Conservation (phyloP, 2,113 vertebrate species). For the Istiophorus platypterus region DNA sequence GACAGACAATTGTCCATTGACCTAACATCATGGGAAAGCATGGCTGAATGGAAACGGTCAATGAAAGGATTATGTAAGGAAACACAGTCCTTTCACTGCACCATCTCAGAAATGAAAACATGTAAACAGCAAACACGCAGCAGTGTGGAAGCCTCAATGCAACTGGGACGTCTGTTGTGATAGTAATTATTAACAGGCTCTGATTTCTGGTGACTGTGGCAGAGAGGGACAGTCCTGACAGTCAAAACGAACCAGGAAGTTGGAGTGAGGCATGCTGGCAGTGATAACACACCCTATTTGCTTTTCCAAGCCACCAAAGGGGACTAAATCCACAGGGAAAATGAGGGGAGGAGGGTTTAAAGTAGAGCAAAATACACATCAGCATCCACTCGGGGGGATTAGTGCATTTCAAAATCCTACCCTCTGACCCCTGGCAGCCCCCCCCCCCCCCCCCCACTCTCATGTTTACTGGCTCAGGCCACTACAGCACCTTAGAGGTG, state of each 20-base stretch:
- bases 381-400: slow-evolving; percentile 63
- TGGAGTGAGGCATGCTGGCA: slow-evolving; percentile 52
- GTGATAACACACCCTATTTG: slow-evolving; percentile 74
- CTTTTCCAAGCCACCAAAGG: slow-evolving; percentile 66
- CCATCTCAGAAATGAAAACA: slow-evolving; percentile 15
- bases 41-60: slow-evolving; percentile 11
- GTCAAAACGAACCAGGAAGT: slow-evolving; percentile 70
- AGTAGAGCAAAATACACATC: slow-evolving; percentile 64
- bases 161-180: slow-evolving; percentile 29
- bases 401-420: slow-evolving; percentile 63
- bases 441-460: slow-evolving; percentile 12
- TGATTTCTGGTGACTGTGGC: slow-evolving; percentile 32
- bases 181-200: slow-evolving; percentile 72
- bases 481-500: slow-evolving; percentile 40
- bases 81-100: slow-evolving; percentile 20
- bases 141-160: background rate
- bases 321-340: slow-evolving; percentile 58
- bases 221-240: slow-evolving; percentile 38
- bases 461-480: slow-evolving; percentile 63
- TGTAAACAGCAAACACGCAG: slow-evolving; percentile 15
- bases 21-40: background rate
- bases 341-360: slow-evolving; percentile 40
- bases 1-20: slow-evolving; percentile 36
- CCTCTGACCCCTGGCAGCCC: slow-evolving; percentile 67
- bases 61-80: slow-evolving; percentile 15